Base-by-base conservation (phyloP, 2,113 vertebrate genomes). In the Microcebus lehilahytsara region DNA sequence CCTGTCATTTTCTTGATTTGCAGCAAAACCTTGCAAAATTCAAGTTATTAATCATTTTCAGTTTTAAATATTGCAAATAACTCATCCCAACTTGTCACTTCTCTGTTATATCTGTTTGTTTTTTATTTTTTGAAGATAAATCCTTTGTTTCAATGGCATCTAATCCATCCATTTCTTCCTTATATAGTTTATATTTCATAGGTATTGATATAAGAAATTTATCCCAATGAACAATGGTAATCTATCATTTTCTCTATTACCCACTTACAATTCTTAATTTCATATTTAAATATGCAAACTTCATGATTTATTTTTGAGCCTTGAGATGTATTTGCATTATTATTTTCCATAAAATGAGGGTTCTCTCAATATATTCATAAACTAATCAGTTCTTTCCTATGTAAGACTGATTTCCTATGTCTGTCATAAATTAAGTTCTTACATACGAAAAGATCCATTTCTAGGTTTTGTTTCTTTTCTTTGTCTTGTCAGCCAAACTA, bases 1-100 rank as follows among this genome's bases (percentile, higher is more conserved):
- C 27, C 69, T 81, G 42, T 84, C 85, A 87, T 72, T 93, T 78
- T 74, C 37, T 81, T 87, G 89, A 93, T 93, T 66, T 95, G 49
- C 64, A 92, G n/a, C 40, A 83, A 86, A 96, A 58, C 16, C 69
- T 87, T 62, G 1, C 37, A 87, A 92, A 81, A 56, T 84, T 74
- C 3, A 30, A 83, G 46, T 72, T 80, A 94, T 64, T 80, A n/a
- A 95, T 95, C 53, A 81, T 51, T 88, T 37, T 25, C 3, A 86
- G 34, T 64, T 96, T 95, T 49, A 91, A 88, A 91, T 71, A 85
- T 75, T 95, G 89, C 83, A 95, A 77, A n/a, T 71, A 75, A 79
- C 58, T 88, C 84, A 40, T 75, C 51, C 37, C 13, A 56, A 32
- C 34, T 74, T 93, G 85, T 79, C 80, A 78, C 46, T 46, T 75